Conservation (phyloP, 2,797 vertebrate species). For the Chanos chanos region DNA sequence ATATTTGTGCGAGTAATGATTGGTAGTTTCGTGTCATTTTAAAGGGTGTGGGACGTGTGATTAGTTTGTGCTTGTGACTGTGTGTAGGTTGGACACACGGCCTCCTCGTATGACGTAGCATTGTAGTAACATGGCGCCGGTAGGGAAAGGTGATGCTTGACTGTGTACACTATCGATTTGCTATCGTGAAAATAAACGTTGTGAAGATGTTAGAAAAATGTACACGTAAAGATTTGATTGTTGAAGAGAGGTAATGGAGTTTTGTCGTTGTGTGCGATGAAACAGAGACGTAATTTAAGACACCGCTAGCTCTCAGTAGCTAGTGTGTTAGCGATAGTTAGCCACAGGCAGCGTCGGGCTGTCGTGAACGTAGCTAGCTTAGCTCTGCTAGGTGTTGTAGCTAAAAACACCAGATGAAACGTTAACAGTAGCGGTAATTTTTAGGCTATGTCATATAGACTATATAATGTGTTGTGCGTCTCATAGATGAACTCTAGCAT, state of each 20-base stretch:
- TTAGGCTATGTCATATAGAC: too few species aligned
- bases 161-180: conserved; percentile 46
- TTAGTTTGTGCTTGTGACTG: conserved; percentile 46
- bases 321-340: conserved; percentile 60
- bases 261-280: conserved; percentile 50
- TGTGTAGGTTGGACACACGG: conserved; percentile 31
- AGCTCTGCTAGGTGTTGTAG: conserved; percentile 35
- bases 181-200: conserved; percentile 21
- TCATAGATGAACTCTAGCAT: conserved; percentile 13
- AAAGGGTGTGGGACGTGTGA: conserved; percentile 19
- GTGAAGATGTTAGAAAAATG: conserved; percentile 13
- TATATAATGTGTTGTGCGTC: too few species aligned
- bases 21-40: conserved; percentile 14
- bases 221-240: conserved; percentile 38
- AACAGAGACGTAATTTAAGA: conserved; percentile 19
- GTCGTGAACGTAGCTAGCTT: conserved; percentile 51
- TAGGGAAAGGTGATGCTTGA: conserved; percentile 60
- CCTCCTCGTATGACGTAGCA: conserved; percentile 57
- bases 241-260: conserved; percentile 39
- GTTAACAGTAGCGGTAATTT: too few species aligned
- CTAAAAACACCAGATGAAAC: neutral
- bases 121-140: conserved; percentile 72
- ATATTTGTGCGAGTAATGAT: too few species aligned
- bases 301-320: conserved; percentile 34
- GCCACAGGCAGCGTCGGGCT: conserved; percentile 52